Percentiles rank a stretch among this genome's conserved stretches.
phyloP scores from a whole-genome alignment of 1,140 invertebrate genomes.

The Drosophila erecta region DNA sequence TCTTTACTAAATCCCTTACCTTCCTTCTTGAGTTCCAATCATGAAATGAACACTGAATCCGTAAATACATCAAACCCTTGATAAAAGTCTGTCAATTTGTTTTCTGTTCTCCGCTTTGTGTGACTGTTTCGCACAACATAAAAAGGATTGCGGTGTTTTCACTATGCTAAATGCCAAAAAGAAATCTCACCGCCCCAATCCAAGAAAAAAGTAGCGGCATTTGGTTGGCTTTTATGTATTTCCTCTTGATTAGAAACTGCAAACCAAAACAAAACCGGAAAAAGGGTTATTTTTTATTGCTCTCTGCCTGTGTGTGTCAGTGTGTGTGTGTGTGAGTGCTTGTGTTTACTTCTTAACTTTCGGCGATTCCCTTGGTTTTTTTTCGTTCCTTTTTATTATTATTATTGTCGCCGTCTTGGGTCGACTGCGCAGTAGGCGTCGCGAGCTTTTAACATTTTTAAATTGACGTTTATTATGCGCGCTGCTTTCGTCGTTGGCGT shows the following conservation, averaged over 20 bases:
- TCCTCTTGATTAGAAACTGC: constrained; percentile 81
- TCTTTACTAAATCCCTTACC: background rate
- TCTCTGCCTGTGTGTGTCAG: constrained; percentile 59
- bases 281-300: constrained; percentile 82
- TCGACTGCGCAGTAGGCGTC: constrained; percentile 48
- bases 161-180: constrained; percentile 54
- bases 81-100: constrained; percentile 3
- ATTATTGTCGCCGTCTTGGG: constrained; percentile 72
- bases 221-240: constrained; percentile 63
- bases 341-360: constrained; percentile 80
- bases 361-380: constrained; percentile 65
- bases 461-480: constrained; percentile 82
- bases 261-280: constrained; percentile 82
- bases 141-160: constrained; percentile 38
- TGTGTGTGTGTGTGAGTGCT: constrained; percentile 30
- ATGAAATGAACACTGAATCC: background rate
- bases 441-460: constrained; percentile 78
- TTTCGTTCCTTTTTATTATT: constrained; percentile 46
- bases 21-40: background rate
- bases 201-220: constrained; percentile 46
- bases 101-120: constrained; percentile 13
- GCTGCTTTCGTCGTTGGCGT: constrained; percentile 20
- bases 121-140: constrained; percentile 34
- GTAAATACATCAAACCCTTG: background rate
- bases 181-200: constrained; percentile 30